Evolutionary conservation across 2,797 vertebrate genomes (phyloP), one percentile per base, ranked within the genome.

Genomic region (Chiroxiphia lanceolata): DNA sequence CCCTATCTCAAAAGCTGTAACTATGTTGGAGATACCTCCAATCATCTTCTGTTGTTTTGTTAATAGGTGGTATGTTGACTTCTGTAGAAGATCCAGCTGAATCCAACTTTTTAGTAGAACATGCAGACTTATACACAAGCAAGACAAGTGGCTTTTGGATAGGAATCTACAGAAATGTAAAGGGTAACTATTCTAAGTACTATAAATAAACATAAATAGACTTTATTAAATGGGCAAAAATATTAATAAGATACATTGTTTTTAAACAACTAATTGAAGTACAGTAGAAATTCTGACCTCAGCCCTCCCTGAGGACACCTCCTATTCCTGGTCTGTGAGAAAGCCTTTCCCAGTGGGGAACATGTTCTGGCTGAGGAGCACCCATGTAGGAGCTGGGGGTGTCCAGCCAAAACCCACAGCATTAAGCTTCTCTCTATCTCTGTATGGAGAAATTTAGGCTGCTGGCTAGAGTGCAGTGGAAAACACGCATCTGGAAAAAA

Each of bases 91-190:
- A 99, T 76, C 83, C 95, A 15, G 21, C 45, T 61, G 98, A 99
- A 97, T 92, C 93, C 47, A 57, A 17, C 9, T 99, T 99, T 92
- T 97, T 99, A 85, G 90, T 93, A 15, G 95, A 98, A 38, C 98
- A 98, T 63, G n/a, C 98, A 68, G 98, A 98, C 61, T 69, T 97
- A 33, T 77, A 98, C 6, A 84, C 97, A 33, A 98, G 98, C 31
- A 85, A 87, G 29, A 69, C 96, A 42, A 97, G 96, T 20, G 91
- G 91, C 4, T 98, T 99, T 96, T 99, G 98, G 98, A 98, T 98
- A n/a, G 98, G 99, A 78, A 75, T 99, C 54, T 98, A 98, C 61
- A 98, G 97, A 88, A 98, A 94, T 75, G 94, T 98, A 59, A 95
- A 98, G 59, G 97, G 98, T 99, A 93, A 97, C 15, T 79, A 31